Base-by-base conservation (phyloP, 2,888 invertebrate genomes). In the Luffia ferchaultella region DNA sequence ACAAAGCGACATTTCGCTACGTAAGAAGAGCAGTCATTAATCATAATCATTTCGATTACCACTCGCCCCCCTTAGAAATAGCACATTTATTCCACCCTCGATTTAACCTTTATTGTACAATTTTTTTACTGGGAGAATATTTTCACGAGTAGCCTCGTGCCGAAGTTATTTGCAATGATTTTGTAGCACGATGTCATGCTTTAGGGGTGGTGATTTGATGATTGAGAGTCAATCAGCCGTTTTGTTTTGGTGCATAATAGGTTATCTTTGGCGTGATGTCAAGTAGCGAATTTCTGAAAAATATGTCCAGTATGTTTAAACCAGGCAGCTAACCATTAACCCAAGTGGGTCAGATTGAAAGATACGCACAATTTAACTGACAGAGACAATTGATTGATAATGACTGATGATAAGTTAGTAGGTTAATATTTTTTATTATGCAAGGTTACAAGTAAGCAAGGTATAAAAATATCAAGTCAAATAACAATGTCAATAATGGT, bases 31-130 rank as follows among this genome's bases (percentile, higher is more conserved):
- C 54, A 62, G 70, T 71, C 76, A 76, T 82, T 77, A 70, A 79
- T 80, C 82, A 80, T 80, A 79, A 80, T 80, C 76, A 73, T 70
- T 68, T 68, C 73, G 77, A 78, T 79, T 76, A 75, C 65, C 73
- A 74, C 78, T 71, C 76, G 73, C 70, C 77, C 68, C 70, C 68
- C 76, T 73, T 74, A 41, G 42, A 67, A 62, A 58, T 66, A 70
- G 66, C 68, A 66, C 68, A 69, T 68, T 72, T 73, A 68, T 46
- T 46, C 70, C 71, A 74, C 79, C 80, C 80, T 77, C 79, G 74
- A 79, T 79, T 79, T 78, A 76, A 77, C 80, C 71, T 30, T 75
- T 75, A 76, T 77, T 77, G 73, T 75, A 70, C 69, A 73, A 66
- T 68, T 67, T 75, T 75, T 68, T 70, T 70, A 67, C 65, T 58